A percentile compares a stretch with the other conserved stretches of the same genome.
phyloP scores from a whole-genome alignment of 2,797 vertebrate genomes.

The Antennarius maculatus region DNA sequence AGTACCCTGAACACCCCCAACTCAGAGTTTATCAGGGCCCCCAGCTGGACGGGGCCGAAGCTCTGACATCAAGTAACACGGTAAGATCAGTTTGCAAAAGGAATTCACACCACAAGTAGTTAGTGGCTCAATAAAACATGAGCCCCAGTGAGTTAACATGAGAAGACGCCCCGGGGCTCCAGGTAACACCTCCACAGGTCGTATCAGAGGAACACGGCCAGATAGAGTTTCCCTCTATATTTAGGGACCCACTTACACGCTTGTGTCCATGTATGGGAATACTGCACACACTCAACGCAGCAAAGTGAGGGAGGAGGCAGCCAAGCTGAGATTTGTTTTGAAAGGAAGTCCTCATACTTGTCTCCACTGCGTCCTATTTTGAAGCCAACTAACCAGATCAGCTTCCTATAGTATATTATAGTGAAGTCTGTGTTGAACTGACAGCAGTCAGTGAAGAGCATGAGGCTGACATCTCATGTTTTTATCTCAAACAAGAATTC shows the following conservation, averaged over 20 bases:
- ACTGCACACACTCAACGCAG: constrained; percentile 39
- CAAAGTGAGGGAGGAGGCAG: constrained; percentile 29
- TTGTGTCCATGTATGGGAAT: constrained; percentile 76
- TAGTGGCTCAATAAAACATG: constrained; percentile 28
- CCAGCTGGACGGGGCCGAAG: constrained; percentile 77
- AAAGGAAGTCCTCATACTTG: constrained; percentile 51
- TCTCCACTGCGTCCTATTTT: constrained; percentile 48
- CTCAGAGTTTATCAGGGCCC: constrained; percentile 82
- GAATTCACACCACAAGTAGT: constrained; percentile 16
- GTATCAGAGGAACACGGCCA: constrained; percentile 41
- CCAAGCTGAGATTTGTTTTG: constrained; percentile 62
- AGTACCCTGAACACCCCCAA: constrained; percentile 82
- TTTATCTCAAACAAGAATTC: background rate
- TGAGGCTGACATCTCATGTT: background rate
- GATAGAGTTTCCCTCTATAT: constrained; percentile 72
- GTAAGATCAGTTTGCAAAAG: constrained; percentile 64
- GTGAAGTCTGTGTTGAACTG: constrained; percentile 10
- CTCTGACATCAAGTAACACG: constrained; percentile 69
- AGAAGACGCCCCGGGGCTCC: constrained; percentile 30
- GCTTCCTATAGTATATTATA: constrained; percentile 18
- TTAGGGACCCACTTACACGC: constrained; percentile 60
- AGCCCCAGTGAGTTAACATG: constrained; percentile 37
- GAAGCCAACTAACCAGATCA: constrained; percentile 43
- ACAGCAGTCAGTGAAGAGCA: background rate
- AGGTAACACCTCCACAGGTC: constrained; percentile 46